Percentiles rank a stretch among this genome's conserved stretches.
phyloP scores from a whole-genome alignment of 2,113 vertebrate genomes.

The Nestor notabilis region DNA sequence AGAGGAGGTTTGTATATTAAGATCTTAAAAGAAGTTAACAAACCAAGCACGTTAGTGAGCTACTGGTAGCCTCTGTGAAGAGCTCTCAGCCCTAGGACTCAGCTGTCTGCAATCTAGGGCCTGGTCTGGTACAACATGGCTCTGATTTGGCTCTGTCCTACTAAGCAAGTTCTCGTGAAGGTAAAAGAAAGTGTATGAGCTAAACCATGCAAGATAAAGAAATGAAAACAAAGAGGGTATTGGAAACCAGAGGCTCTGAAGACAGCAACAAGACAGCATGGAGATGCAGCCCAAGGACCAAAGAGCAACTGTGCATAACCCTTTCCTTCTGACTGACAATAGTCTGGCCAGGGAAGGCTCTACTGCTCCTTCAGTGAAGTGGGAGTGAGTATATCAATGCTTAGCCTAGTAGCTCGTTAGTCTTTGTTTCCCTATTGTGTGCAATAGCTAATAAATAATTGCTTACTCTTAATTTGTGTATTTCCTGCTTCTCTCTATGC shows the following conservation, averaged over 20 bases:
- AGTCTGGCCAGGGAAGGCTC: neutral
- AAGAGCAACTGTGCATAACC: accelerated
- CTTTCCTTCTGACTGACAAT: neutral
- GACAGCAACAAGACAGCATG: neutral
- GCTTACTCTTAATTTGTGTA: neutral
- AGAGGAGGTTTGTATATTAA: neutral
- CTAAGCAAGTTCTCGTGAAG: neutral
- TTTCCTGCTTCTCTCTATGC: neutral
- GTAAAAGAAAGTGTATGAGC: neutral
- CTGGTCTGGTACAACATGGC: neutral
- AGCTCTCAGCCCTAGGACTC: neutral
- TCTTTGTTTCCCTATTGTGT: neutral
- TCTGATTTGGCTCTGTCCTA: neutral
- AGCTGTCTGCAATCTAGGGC: neutral
- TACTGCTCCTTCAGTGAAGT: neutral
- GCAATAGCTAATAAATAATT: neutral
- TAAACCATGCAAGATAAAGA: neutral
- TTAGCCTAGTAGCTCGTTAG: neutral
- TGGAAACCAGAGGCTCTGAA: neutral
- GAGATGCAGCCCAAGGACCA: neutral
- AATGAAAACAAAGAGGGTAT: neutral
- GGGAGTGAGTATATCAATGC: neutral
- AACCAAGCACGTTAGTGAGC: neutral
- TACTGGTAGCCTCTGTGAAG: neutral
- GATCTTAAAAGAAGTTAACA: neutral